A percentile compares a stretch with the other conserved stretches of the same genome.
These are phyloP conservation scores for Athrips mouffetella DNA, from an alignment of 2,888 invertebrate genomes.

Conservation along the genomic window DNA sequence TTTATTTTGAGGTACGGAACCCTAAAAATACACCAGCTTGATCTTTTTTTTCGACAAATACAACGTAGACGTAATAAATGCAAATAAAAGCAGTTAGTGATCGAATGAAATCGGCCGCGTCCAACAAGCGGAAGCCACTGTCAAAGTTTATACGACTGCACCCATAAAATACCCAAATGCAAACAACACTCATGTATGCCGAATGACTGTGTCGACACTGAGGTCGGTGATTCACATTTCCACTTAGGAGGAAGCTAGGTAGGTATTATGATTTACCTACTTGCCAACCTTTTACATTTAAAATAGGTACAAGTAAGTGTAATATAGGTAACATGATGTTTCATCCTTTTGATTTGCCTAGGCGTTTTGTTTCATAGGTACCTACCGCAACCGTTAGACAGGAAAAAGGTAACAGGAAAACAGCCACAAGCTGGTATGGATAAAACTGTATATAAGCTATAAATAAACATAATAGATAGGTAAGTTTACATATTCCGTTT, in stretches of 20 bases:
- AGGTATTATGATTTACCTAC: neutral
- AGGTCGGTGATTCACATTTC: constrained; percentile 11
- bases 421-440: neutral
- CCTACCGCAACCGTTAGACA: no score
- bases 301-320: no score
- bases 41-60: neutral
- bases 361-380: no score
- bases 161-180: constrained; percentile 19
- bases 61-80: neutral
- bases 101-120: neutral
- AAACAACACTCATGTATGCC: constrained; percentile 13
- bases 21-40: neutral
- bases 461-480: neutral
- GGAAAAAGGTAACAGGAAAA: neutral
- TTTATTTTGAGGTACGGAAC: no score
- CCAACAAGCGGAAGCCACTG: constrained; percentile 20
- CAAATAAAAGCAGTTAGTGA: neutral
- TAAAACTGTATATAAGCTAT: neutral
- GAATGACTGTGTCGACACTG: constrained; percentile 20
- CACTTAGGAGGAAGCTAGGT: neutral
- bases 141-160: constrained; percentile 21
- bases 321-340: no score
- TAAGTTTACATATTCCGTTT: neutral
- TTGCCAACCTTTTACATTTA: no score
- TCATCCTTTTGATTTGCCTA: no score